A percentile compares a stretch with the other conserved stretches of the same genome.
Conservation (phyloP, 2,797 vertebrate species). For the Coregonus sp. region DNA sequence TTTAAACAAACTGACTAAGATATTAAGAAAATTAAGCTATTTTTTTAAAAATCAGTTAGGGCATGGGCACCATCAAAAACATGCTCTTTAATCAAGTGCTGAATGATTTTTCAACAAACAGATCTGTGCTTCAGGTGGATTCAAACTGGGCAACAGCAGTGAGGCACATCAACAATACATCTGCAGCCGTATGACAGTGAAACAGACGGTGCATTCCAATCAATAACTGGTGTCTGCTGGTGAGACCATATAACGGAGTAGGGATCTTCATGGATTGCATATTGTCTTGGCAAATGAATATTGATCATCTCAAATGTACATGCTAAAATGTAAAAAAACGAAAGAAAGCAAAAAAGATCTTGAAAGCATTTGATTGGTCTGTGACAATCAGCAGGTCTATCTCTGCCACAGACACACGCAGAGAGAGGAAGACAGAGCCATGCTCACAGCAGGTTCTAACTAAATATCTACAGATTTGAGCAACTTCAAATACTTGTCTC, state of each 20-base stretch:
- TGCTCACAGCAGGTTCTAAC: constrained; percentile 15
- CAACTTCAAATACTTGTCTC: neutral
- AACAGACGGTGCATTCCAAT: constrained; percentile 31
- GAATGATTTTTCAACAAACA: constrained; percentile 10
- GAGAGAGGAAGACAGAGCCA: neutral
- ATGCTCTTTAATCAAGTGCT: constrained; percentile 47
- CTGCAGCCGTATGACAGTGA: constrained; percentile 12
- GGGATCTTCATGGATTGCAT: neutral
- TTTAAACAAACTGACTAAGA: too few species aligned
- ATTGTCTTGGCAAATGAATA: neutral
- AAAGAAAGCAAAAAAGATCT: too few species aligned
- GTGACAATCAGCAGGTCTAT: too few species aligned
- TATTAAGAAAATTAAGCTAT: too few species aligned
- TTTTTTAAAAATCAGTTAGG: neutral
- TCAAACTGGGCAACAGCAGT: neutral
- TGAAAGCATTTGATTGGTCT: too few species aligned
- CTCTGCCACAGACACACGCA: neutral
- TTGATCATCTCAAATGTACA: too few species aligned
- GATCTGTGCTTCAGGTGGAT: neutral
- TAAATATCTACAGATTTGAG: constrained; percentile 31
- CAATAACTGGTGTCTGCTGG: neutral
- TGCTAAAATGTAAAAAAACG: too few species aligned
- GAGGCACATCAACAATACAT: neutral
- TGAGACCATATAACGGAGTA: neutral
- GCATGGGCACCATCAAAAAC: constrained; percentile 8